A percentile compares a stretch with the other conserved stretches of the same genome.
Conservation (phyloP, 2,888 invertebrate genomes). For the Lacanobia wlatinum region DNA sequence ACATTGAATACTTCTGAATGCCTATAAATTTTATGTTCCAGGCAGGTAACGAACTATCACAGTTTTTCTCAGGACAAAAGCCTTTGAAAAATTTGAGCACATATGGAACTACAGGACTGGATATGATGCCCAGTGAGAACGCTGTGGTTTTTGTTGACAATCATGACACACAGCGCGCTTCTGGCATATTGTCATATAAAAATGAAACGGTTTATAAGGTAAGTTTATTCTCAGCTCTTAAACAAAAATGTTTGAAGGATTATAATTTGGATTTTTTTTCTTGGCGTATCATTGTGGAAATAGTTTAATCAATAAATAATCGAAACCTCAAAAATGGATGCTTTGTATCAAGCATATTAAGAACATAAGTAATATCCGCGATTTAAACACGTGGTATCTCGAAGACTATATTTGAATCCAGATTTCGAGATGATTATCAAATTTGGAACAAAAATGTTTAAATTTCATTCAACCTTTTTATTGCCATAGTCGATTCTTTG, state of each 20-base stretch:
- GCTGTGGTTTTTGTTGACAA: constrained; percentile 96
- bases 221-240: constrained; percentile 15
- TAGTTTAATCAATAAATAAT: background rate
- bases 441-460: no score
- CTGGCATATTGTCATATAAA: constrained; percentile 93
- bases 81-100: constrained; percentile 87
- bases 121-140: constrained; percentile 89
- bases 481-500: no score
- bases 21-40: constrained; percentile 48
- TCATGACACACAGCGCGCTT: constrained; percentile 95
- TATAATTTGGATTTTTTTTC: no score
- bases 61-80: constrained; percentile 90
- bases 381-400: constrained; percentile 4
- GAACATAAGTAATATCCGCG: constrained; percentile 7
- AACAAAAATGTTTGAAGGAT: background rate
- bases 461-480: no score
- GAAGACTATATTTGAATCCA: no score
- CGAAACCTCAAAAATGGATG: background rate
- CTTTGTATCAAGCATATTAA: background rate
- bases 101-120: constrained; percentile 83
- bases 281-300: no score
- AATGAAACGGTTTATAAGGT: constrained; percentile 93
- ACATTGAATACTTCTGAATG: no score
- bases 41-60: constrained; percentile 89
- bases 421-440: no score